Evolutionary conservation across 2,797 vertebrate species (phyloP).

Genomic region (Sorex maritimensis): DNA sequence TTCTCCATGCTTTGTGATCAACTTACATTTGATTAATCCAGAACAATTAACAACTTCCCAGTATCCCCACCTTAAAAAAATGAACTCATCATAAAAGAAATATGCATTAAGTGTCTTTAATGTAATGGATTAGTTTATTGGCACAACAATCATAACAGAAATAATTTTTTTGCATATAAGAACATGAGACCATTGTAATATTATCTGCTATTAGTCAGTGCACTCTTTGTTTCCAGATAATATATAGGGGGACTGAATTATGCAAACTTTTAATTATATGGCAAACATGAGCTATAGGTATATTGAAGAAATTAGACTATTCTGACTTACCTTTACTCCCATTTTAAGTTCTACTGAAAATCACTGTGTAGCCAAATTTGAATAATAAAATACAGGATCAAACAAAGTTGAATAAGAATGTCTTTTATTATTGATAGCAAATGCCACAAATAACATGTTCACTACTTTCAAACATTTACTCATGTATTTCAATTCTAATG

Average conservation of each 20-base stretch:
- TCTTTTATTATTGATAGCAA: neutral
- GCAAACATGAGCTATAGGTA: constrained; percentile 57
- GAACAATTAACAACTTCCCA: constrained; percentile 52
- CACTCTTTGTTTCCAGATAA: constrained; percentile 64
- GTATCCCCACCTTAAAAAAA: neutral
- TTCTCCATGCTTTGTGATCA: constrained; percentile 37
- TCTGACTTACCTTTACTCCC: neutral
- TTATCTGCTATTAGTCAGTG: constrained; percentile 64
- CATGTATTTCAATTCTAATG: neutral
- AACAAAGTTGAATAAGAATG: constrained; percentile 27
- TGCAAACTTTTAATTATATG: constrained; percentile 64
- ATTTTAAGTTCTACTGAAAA: constrained; percentile 59
- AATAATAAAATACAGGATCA: constrained; percentile 35
- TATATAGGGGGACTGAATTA: constrained; percentile 54
- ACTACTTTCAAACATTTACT: neutral
- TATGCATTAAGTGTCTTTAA: constrained; percentile 34
- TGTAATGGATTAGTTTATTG: constrained; percentile 45
- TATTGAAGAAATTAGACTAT: constrained; percentile 59
- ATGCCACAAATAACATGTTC: neutral
- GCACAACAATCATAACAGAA: neutral
- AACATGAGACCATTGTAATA: neutral
- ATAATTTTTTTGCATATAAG: neutral
- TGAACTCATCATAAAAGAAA: neutral
- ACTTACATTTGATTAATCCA: constrained; percentile 46
- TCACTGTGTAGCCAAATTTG: constrained; percentile 24